These are phyloP conservation scores for Pygoscelis antarcticus DNA, from an alignment of 2,113 vertebrate species.

Conservation along the genomic window DNA sequence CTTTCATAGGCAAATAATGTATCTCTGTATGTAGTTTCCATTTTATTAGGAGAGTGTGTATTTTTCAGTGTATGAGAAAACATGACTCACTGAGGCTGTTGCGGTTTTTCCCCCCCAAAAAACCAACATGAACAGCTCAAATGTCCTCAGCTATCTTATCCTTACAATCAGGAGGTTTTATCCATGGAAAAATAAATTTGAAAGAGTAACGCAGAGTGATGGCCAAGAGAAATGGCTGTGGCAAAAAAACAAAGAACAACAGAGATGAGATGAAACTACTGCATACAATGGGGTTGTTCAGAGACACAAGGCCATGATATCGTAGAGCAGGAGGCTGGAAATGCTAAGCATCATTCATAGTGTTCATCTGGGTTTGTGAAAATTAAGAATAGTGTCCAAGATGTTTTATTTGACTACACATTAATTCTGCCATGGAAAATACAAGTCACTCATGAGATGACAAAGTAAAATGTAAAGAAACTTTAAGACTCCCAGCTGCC, in stretches of 20 bases:
- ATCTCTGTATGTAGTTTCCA: not conserved
- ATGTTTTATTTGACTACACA: not conserved
- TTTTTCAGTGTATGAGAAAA: conserved; percentile 2
- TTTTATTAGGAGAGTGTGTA: not conserved
- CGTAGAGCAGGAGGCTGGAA: not conserved
- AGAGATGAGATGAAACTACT: not conserved
- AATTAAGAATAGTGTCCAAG: not conserved
- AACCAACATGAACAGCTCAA: not conserved
- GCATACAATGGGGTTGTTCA: not conserved
- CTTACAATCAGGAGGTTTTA: not conserved
- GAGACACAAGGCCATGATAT: not conserved
- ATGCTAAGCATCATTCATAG: not conserved
- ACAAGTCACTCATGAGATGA: not conserved
- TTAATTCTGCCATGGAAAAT: not conserved
- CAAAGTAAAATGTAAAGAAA: not conserved
- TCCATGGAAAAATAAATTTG: not conserved
- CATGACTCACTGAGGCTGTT: not conserved
- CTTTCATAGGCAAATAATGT: not conserved
- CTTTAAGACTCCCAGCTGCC: not conserved
- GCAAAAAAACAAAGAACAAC: not conserved
- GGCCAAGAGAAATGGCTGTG: not conserved
- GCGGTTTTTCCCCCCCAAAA: not conserved
- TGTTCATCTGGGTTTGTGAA: not conserved
- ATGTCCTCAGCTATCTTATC: not conserved
- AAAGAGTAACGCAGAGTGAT: not conserved